Evolutionary conservation across 37 sponge, comb jelly and placozoan genomes (phyloP), one percentile per base, ranked within the genome.

Genomic region (Beroe forskalii): DNA sequence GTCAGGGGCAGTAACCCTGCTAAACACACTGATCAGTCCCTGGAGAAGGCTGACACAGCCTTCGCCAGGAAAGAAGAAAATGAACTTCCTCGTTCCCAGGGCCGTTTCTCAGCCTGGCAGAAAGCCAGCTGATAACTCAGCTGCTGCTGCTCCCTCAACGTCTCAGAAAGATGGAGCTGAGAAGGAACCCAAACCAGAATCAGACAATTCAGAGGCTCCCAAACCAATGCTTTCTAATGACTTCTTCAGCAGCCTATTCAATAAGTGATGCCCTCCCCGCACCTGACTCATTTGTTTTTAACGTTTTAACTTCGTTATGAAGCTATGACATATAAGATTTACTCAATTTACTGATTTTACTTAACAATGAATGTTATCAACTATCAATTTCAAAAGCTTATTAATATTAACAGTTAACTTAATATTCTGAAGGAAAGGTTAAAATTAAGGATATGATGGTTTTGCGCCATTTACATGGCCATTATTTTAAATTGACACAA

Each of bases 11-110:
- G 12, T 32, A 12, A 32, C 72, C 2, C 32, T 69, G 9, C 9
- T 36, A 0, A 14, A 27, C 6, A 48, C 6, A 48, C 12, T 12
- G 55, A 12, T 17, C 55, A 12, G 12, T 6, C 12, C 12, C 12
- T 48, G 6, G 12, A 48, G 12, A 6, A 48, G 55, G 55, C n/a
- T n/a, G n/a, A 30, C 20, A 30, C 20, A 63, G 25, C 23, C 66
- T n/a, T 24, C 20, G 25, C 28, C 20, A 3, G 66, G 66, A 24
- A 69, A 69, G 32, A 69, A 14, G 35, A 69, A 69, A 37, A 69
- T 80, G 86, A 80, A 80, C 86, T 80, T 80, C 55, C 9, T 44
- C 8, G 35, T 80, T 44, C 86, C 86, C 0, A 39, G 86, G 27
- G 44, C 86, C 8, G 23, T 80, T 0, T 23, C 40, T 27, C n/a